Conservation (phyloP, 2,113 vertebrate genomes). For the Siniperca knerii region DNA sequence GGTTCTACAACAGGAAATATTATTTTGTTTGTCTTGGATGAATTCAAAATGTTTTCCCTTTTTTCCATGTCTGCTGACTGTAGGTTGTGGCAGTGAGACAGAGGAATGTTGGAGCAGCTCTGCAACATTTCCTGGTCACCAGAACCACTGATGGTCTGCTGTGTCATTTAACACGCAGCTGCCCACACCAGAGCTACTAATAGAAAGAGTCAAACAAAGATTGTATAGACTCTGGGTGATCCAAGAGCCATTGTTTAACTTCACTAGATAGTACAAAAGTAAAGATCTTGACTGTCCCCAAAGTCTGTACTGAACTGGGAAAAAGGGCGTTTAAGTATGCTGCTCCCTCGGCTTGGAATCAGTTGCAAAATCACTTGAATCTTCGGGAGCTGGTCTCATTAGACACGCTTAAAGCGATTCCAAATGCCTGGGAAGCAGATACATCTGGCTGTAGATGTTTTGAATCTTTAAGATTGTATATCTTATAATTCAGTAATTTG, state of each 20-base stretch:
- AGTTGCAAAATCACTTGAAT: too few species aligned
- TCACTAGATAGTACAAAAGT: not conserved
- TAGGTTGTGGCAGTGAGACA: conserved; percentile 32
- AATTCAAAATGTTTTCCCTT: conserved; percentile 18
- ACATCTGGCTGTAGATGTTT: too few species aligned
- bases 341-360: too few species aligned
- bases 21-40: conserved; percentile 46
- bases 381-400: too few species aligned
- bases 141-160: conserved; percentile 35
- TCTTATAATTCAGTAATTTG: too few species aligned
- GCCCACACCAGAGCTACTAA: conserved; percentile 21
- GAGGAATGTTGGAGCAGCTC: conserved; percentile 49
- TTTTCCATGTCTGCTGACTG: conserved; percentile 27
- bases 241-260: not conserved
- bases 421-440: too few species aligned
- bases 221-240: not conserved
- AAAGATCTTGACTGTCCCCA: not conserved
- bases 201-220: conserved; percentile 21
- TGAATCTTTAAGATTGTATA: too few species aligned
- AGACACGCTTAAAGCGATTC: too few species aligned
- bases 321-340: too few species aligned
- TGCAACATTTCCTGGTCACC: conserved; percentile 51
- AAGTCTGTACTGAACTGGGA: too few species aligned
- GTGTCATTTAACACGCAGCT: conserved; percentile 41
- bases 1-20: conserved; percentile 18